Conservation (phyloP, 2,797 vertebrate species). For the Argya squamiceps region DNA sequence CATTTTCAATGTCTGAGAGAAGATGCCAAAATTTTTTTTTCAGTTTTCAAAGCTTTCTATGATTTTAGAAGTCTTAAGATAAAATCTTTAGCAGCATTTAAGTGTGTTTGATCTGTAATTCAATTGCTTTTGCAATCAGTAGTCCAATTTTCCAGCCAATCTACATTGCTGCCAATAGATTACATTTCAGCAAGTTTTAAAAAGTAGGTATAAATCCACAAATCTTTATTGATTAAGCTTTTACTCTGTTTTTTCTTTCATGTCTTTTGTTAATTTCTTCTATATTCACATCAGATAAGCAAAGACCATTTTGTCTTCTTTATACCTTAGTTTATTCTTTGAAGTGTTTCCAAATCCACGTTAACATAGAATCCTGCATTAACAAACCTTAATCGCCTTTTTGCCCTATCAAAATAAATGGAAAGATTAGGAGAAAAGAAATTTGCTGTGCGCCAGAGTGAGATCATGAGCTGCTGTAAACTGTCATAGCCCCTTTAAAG, state of each 20-base stretch:
- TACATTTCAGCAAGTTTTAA: background rate
- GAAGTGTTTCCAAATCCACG: background rate
- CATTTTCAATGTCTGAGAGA: background rate
- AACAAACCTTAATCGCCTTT: background rate
- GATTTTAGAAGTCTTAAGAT: background rate
- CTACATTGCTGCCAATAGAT: background rate
- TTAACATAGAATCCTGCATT: background rate
- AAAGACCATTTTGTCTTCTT: background rate
- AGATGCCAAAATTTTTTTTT: background rate
- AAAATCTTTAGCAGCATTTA: background rate
- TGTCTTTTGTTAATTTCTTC: background rate
- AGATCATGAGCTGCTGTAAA: background rate
- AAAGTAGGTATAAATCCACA: background rate
- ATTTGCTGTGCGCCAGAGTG: accelerated
- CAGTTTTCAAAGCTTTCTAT: background rate
- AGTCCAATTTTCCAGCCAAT: background rate
- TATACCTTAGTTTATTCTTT: background rate
- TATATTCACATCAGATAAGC: background rate
- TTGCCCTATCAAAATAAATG: background rate
- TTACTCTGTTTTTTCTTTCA: background rate
- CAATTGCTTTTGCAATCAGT: background rate
- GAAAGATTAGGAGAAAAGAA: background rate
- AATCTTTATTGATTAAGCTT: background rate
- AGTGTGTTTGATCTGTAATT: background rate
- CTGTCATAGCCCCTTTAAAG: background rate